Percentiles rank a stretch among this genome's conserved stretches.
phyloP scores from a whole-genome alignment of 2,113 vertebrate genomes.

The Solea solea region DNA sequence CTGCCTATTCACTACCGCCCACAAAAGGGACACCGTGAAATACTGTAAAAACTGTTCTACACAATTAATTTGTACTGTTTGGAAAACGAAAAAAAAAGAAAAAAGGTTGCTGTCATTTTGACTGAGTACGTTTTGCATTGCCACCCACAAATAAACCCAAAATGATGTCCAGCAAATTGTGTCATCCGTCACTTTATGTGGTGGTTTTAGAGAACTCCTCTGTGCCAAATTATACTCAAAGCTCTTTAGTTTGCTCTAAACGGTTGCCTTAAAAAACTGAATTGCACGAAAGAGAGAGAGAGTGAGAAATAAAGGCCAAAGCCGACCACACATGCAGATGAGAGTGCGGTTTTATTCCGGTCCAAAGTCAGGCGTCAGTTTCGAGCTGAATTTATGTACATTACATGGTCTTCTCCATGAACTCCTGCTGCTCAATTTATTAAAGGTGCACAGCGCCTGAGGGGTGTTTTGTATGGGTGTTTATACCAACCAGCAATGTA shows the following conservation, averaged over 20 bases:
- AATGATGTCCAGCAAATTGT: slow-evolving; percentile 6
- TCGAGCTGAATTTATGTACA: slow-evolving; percentile 38
- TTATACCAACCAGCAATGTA: neutral
- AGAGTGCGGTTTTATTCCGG: neutral
- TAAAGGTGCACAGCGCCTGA: neutral
- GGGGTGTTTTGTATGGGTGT: neutral
- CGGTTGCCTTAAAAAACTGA: neutral
- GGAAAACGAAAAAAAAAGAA: neutral
- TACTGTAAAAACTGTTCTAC: neutral
- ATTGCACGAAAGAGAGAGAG: slow-evolving; percentile 5
- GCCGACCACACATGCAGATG: slow-evolving; percentile 8
- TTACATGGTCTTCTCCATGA: slow-evolving; percentile 22
- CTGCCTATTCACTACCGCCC: neutral
- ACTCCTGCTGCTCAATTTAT: neutral
- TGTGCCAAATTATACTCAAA: slow-evolving; percentile 2
- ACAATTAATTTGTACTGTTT: slow-evolving; percentile 3
- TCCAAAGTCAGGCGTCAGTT: slow-evolving; percentile 2
- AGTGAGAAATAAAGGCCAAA: neutral
- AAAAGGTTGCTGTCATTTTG: slow-evolving; percentile 20
- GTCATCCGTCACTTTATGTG: neutral
- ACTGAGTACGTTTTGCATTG: slow-evolving; percentile 13
- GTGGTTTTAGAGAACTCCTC: neutral
- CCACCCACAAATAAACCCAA: slow-evolving; percentile 3
- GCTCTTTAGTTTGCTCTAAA: neutral
- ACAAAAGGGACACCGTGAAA: slow-evolving; percentile 9